phyloP scores from a whole-genome alignment of 2,888 invertebrate genomes.

The Polyploca ridens region DNA sequence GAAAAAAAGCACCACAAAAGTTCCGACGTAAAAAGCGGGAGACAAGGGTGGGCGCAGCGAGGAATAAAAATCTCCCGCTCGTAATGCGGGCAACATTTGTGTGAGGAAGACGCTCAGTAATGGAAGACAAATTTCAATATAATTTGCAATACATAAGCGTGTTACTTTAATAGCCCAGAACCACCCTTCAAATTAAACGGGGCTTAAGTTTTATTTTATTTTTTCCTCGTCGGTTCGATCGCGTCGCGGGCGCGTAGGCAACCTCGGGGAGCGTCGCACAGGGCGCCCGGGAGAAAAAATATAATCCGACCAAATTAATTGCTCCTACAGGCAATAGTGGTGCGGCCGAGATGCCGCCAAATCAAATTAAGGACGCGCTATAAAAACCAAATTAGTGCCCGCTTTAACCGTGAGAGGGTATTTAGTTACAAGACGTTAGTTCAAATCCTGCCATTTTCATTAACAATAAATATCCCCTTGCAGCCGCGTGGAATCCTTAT shows the following conservation, averaged over 20 bases:
- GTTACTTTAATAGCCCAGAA: conserved; percentile 86
- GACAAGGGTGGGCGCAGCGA: conserved; percentile 81
- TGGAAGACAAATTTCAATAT: conserved; percentile 86
- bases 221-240: conserved; percentile 77
- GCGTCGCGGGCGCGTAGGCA: conserved; percentile 65
- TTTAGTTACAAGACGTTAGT: conserved; percentile 85
- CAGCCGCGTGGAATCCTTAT: conserved; percentile 82
- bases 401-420: conserved; percentile 84
- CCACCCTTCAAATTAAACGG: conserved; percentile 86
- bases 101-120: conserved; percentile 83
- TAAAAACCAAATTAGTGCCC: conserved; percentile 86
- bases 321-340: conserved; percentile 82
- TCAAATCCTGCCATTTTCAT: conserved; percentile 85
- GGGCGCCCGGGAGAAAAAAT: conserved; percentile 75
- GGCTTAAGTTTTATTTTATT: conserved; percentile 85
- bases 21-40: conserved; percentile 80
- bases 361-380: conserved; percentile 85
- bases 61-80: conserved; percentile 81
- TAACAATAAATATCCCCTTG: conserved; percentile 85
- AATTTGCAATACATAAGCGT: conserved; percentile 86
- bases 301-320: conserved; percentile 85
- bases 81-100: conserved; percentile 85
- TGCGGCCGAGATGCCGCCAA: conserved; percentile 82
- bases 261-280: conserved; percentile 54
- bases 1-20: conserved; percentile 81